Conservation (phyloP, 2,888 invertebrate species). For the Sabatieria punctata region DNA sequence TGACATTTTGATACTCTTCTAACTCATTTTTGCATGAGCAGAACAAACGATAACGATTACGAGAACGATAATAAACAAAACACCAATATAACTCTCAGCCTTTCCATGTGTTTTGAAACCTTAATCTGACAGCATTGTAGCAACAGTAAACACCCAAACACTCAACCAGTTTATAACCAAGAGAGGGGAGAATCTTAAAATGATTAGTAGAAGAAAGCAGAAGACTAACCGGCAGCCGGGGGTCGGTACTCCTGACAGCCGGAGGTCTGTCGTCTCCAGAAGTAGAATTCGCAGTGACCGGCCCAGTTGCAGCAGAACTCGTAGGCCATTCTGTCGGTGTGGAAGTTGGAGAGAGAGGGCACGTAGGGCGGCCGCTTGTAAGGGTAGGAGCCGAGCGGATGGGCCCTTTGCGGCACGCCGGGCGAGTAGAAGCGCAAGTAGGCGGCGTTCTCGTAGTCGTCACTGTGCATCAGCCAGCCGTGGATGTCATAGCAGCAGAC, state of each 20-base stretch:
- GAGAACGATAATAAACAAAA: too few species aligned
- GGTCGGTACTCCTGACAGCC: constrained; percentile 85
- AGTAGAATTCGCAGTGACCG: constrained; percentile 66
- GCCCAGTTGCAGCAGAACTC: constrained; percentile 77
- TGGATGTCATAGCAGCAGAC: constrained; percentile 89
- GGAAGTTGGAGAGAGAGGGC: constrained; percentile 81
- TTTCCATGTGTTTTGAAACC: too few species aligned
- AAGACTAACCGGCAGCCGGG: constrained; percentile 55
- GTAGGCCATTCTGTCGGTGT: constrained; percentile 75
- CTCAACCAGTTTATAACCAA: too few species aligned
- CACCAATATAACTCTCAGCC: too few species aligned
- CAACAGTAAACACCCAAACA: too few species aligned
- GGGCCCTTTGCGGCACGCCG: constrained; percentile 6
- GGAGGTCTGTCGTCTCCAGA: constrained; percentile 65
- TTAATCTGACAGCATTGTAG: too few species aligned
- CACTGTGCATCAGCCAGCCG: constrained; percentile 68
- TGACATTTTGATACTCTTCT: too few species aligned
- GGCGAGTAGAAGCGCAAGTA: constrained; percentile 10
- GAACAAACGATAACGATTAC: too few species aligned
- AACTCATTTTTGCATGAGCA: too few species aligned
- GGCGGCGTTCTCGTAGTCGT: constrained; percentile 48
- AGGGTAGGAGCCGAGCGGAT: constrained; percentile 70
- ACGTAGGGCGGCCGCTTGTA: constrained; percentile 52
- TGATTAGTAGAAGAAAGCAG: too few species aligned
- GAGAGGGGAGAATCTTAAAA: too few species aligned